Evolutionary conservation across 2,113 vertebrate species (phyloP).

Genomic region (Tenrec ecaudatus): DNA sequence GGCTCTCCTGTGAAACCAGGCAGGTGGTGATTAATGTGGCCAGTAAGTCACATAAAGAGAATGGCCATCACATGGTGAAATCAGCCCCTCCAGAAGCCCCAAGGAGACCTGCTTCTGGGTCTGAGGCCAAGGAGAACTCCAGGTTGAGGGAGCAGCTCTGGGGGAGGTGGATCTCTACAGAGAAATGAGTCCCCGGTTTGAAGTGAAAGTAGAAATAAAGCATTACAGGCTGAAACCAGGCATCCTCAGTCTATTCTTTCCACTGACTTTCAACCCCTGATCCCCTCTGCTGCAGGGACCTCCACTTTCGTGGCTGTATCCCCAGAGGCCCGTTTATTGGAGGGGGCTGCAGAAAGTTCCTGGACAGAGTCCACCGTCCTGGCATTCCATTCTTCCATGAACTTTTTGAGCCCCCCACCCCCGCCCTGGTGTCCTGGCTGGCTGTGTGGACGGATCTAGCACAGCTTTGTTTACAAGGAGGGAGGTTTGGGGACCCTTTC

Average conservation of each 20-base stretch:
- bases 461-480: neutral
- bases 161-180: neutral
- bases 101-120: constrained; percentile 63
- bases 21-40: constrained; percentile 66
- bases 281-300: neutral
- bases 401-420: no score
- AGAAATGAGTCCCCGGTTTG: neutral
- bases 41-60: constrained; percentile 64
- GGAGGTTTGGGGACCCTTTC: neutral
- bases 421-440: no score
- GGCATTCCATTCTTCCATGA: no score
- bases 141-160: neutral
- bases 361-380: no score
- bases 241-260: no score
- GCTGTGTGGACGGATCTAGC: accelerated
- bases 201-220: neutral
- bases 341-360: no score
- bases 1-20: neutral
- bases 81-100: constrained; percentile 68
- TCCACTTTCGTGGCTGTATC: no score
- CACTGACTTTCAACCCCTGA: no score
- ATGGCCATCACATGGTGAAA: constrained; percentile 49
- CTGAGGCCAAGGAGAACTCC: constrained; percentile 57
- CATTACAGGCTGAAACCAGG: neutral
- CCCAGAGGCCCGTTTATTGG: neutral